phyloP scores from a whole-genome alignment of 2,797 vertebrate genomes.

The Typhlichthys eigenmanni region DNA sequence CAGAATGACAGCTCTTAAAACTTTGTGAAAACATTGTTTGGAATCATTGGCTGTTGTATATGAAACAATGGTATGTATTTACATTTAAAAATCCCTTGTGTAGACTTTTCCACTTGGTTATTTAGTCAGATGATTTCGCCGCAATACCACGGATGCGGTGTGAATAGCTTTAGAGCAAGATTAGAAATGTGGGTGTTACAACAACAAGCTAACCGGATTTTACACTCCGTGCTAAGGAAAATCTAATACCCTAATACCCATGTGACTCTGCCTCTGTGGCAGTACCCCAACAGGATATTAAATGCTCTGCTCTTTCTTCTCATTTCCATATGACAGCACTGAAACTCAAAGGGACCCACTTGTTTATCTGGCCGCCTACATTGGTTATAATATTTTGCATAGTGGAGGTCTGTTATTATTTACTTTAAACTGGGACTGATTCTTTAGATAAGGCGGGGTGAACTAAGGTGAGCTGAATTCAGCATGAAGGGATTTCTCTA shows the following conservation, averaged over 20 bases:
- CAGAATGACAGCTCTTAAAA: constrained; percentile 33
- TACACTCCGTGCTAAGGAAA: constrained; percentile 28
- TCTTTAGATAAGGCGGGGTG: constrained; percentile 40
- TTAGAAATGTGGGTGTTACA: constrained; percentile 6
- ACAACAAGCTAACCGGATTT: constrained; percentile 24
- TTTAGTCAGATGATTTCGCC: constrained; percentile 7
- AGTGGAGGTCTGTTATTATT: constrained; percentile 41
- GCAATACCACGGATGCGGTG: constrained; percentile 15
- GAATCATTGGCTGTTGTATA: constrained; percentile 27
- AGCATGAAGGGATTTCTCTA: not conserved
- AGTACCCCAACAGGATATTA: constrained; percentile 62
- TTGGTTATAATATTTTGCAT: constrained; percentile 21
- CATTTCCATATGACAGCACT: constrained; percentile 56
- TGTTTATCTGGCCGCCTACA: constrained; percentile 51
- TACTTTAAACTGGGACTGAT: constrained; percentile 12
- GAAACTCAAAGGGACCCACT: constrained; percentile 39
- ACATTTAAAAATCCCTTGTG: constrained; percentile 9
- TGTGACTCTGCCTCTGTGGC: constrained; percentile 37
- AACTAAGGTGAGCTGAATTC: constrained; percentile 52
- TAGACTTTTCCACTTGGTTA: constrained; percentile 34
- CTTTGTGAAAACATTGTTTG: constrained; percentile 30
- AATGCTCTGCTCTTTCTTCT: constrained; percentile 45
- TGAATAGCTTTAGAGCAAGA: not conserved
- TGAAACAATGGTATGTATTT: constrained; percentile 35
- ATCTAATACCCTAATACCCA: constrained; percentile 33